Evolutionary conservation across 2,888 invertebrate genomes (phyloP), one percentile per base, ranked within the genome.

Genomic region (Drosophila eohydei): DNA sequence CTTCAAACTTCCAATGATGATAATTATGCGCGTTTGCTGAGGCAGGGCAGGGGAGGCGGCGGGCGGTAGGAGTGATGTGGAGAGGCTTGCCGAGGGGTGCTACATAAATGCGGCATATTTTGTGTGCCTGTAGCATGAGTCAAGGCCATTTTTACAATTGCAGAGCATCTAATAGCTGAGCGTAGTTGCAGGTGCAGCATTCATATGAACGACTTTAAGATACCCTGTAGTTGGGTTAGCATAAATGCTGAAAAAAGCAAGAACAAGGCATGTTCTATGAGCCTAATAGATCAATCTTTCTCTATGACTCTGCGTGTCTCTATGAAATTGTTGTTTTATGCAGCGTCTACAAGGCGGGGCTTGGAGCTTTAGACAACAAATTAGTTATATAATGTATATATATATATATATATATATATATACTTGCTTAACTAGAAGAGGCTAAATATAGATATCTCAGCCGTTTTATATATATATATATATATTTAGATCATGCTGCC

Each of bases 1-100:
- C 87, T 82, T 84, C 55, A 73, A 87, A 21, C 32, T 68, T 43
- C 60, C 44, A 60, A 72, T 56, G 71, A 76, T 80, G 70, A 79
- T 73, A 43, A 69, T 36, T 58, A 61, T 71, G 79, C 67, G 34
- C 32, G 3, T 30, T 30, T 16, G n/a, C 16, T 21, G 12, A 1
- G 62, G 11, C n/a, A 6, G 11, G n/a, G 16, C 11, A 6, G 0
- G 16, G 40, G 14, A 4, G 2, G 26, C 28, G n/a, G 11, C 3
- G 6, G 4, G 30, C 6, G 21, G 14, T 11, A 4, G 28, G 2
- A 2, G 7, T 34, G 34, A 9, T 12, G 50, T 16, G 11, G 12
- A 34, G 43, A 16, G 0, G 54, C 11, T 14, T 46, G 28, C 28
- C 46, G 28, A 14, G 46, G 11, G 36, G 5, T 7, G 44, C 21